These are phyloP conservation scores for Orthonevra nobilis DNA, from an alignment of 2,888 invertebrate species.

Conservation along the genomic window DNA sequence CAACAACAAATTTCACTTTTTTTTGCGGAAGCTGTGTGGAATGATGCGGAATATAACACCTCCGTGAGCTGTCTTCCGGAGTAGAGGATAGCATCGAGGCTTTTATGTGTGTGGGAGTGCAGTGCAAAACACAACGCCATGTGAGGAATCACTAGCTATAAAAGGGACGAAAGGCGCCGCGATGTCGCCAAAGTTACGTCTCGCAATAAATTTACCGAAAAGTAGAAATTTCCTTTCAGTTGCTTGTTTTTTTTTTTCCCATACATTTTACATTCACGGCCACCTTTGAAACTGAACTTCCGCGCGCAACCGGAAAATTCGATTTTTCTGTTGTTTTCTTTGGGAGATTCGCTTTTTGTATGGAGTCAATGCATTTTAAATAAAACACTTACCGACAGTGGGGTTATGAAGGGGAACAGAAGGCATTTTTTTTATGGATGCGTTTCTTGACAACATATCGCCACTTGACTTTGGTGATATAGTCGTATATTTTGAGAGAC, in stretches of 20 bases:
- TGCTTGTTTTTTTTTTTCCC: slow-evolving; percentile 4
- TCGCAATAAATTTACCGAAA: slow-evolving; percentile 67
- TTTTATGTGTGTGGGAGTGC: slow-evolving; percentile 50
- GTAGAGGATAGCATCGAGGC: slow-evolving; percentile 4
- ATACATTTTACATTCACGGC: slow-evolving; percentile 67
- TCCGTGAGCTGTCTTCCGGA: slow-evolving; percentile 47
- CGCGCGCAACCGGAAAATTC: slow-evolving; percentile 70
- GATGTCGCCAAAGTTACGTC: slow-evolving; percentile 69
- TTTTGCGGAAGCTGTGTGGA: slow-evolving; percentile 41
- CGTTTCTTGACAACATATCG: no score
- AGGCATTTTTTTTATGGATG: no score
- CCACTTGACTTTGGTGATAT: no score
- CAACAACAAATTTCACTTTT: slow-evolving; percentile 32
- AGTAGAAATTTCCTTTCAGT: slow-evolving; percentile 42
- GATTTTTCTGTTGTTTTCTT: slow-evolving; percentile 60
- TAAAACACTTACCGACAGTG: no score
- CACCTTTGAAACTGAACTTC: slow-evolving; percentile 68
- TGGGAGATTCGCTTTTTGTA: not conserved
- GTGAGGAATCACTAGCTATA: slow-evolving; percentile 53
- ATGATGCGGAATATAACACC: slow-evolving; percentile 65
- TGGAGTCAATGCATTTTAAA: no score
- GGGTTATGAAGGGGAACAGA: no score
- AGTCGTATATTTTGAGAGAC: no score
- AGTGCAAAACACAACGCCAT: slow-evolving; percentile 24
- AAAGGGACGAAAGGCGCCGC: slow-evolving; percentile 65